phyloP scores from a whole-genome alignment of 2,113 vertebrate species.

The Erythrocercus mccallii region DNA sequence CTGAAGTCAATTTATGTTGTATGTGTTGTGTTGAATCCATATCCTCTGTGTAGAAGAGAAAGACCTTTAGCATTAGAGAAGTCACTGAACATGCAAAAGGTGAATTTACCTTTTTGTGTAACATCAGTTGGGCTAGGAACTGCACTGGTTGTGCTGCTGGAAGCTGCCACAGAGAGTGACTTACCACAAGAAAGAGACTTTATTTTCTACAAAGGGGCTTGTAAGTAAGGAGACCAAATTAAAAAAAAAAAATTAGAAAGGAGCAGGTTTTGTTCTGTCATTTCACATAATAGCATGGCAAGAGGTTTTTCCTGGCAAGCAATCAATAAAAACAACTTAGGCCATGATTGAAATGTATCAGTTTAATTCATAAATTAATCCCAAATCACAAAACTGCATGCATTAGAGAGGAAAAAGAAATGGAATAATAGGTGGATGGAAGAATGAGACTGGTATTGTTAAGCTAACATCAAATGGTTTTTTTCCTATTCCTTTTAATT shows the following conservation, averaged over 20 bases:
- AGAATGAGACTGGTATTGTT: not conserved
- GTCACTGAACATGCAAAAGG: fast-evolving
- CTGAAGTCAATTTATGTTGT: not conserved
- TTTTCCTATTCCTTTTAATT: not conserved
- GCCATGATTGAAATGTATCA: not conserved
- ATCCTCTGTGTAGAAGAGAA: not conserved
- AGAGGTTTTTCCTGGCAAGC: not conserved
- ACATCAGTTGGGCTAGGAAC: not conserved
- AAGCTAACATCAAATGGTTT: not conserved
- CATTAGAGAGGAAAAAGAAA: not conserved
- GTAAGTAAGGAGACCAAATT: not conserved
- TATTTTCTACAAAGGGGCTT: not conserved
- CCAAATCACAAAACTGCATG: not conserved
- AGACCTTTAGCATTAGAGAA: not conserved
- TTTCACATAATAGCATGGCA: not conserved
- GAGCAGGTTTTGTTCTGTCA: not conserved
- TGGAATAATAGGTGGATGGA: not conserved
- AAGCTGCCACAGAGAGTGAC: not conserved
- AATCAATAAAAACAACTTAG: not conserved
- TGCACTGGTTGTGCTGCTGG: not conserved
- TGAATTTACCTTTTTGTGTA: not conserved
- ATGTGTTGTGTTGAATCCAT: not conserved
- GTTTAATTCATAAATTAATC: not conserved
- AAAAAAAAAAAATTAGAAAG: not conserved
- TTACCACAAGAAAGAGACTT: not conserved